Evolutionary conservation across 1,140 invertebrate genomes (phyloP).

Genomic region (Drosophila miranda): DNA sequence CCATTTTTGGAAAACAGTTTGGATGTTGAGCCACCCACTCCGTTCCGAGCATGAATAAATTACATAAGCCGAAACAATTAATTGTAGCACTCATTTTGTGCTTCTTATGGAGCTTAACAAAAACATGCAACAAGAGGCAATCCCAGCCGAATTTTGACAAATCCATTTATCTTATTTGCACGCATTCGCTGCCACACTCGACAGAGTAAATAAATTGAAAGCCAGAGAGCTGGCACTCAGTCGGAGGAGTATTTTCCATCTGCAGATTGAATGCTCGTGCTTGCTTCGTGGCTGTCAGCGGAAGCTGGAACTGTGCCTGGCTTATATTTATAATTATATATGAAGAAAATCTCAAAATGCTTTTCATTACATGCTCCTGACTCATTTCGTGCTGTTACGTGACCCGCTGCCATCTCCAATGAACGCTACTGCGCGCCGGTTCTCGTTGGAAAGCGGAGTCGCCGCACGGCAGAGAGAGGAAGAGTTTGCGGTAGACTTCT

Average conservation of each 20-base stretch:
- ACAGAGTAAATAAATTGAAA: conserved; percentile 45
- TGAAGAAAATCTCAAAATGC: no score
- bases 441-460: conserved; percentile 14
- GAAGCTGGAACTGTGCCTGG: no score
- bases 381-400: no score
- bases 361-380: no score
- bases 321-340: no score
- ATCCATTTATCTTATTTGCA: conserved; percentile 65
- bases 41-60: conserved; percentile 32
- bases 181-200: conserved; percentile 49
- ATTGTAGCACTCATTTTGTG: conserved; percentile 22
- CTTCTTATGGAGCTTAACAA: conserved; percentile 9
- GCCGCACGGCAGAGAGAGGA: neutral
- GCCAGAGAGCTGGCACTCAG: conserved; percentile 1
- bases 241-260: neutral
- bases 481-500: neutral
- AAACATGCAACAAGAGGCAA: conserved; percentile 34
- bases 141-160: conserved; percentile 38
- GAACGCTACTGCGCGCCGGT: conserved; percentile 3
- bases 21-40: neutral
- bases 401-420: no score
- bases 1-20: no score
- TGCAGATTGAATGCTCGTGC: no score
- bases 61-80: conserved; percentile 23
- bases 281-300: no score